phyloP scores from a whole-genome alignment of 2,888 invertebrate species.

The Oligia strigilis region DNA sequence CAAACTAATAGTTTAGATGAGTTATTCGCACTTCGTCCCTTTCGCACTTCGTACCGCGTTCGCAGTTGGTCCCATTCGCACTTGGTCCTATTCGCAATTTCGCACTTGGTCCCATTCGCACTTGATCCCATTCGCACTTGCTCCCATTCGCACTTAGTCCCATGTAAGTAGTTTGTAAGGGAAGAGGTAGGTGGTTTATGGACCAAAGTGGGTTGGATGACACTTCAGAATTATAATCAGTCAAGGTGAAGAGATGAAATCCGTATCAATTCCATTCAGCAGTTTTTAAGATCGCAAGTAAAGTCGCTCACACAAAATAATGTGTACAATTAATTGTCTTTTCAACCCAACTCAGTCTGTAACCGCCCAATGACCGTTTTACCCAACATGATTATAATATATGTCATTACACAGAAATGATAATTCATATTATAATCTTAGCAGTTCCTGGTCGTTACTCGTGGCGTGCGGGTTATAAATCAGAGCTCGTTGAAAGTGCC shows the following conservation, averaged over 20 bases:
- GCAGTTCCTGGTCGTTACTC: constrained; percentile 51
- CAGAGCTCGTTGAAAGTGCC: constrained; percentile 69
- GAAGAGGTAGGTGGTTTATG: no score
- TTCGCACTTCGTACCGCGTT: no score
- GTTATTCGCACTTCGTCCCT: no score
- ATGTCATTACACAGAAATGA: constrained; percentile 3
- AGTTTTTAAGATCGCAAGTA: neutral
- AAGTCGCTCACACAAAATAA: neutral
- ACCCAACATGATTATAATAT: neutral
- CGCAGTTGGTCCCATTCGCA: no score
- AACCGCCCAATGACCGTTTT: no score
- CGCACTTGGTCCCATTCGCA: no score
- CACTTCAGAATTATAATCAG: neutral
- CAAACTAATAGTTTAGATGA: neutral
- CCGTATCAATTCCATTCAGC: neutral
- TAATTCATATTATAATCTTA: constrained; percentile 42
- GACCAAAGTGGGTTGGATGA: no score
- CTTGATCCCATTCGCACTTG: no score
- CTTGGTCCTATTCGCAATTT: no score
- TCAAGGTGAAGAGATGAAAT: neutral
- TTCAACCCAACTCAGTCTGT: neutral
- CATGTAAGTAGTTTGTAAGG: no score
- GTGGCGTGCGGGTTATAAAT: constrained; percentile 69
- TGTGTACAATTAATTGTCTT: neutral
- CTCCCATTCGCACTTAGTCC: no score